Conservation (phyloP, 2,113 vertebrate species). For the Climacteris rufus region DNA sequence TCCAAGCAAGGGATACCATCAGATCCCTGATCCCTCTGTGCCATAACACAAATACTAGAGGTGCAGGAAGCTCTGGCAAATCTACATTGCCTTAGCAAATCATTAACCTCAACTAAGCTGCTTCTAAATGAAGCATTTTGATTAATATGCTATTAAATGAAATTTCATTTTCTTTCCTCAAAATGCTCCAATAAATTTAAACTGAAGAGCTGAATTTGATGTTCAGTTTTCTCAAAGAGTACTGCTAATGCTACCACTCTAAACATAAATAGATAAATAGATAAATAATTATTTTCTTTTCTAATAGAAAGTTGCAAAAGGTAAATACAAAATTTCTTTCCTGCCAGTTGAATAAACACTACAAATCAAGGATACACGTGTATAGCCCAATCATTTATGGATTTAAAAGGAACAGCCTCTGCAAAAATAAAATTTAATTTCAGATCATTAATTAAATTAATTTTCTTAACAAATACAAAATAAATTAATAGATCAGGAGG, state of each 20-base stretch:
- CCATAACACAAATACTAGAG: not conserved
- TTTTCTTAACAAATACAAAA: not conserved
- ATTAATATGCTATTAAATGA: not conserved
- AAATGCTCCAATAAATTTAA: not conserved
- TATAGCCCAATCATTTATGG: conserved; percentile 69
- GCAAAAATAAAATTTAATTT: conserved; percentile 60
- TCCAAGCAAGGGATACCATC: not conserved
- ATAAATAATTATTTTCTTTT: not conserved
- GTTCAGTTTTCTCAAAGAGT: not conserved
- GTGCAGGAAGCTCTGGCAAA: not conserved
- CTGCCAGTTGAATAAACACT: not conserved
- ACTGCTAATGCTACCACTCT: not conserved
- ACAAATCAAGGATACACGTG: conserved; percentile 73
- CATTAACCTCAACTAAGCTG: not conserved
- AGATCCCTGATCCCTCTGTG: not conserved
- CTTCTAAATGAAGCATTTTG: not conserved
- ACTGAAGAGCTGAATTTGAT: not conserved
- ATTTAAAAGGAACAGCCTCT: conserved; percentile 71
- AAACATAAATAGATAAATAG: not conserved
- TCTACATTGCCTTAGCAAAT: not conserved
- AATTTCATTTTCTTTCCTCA: not conserved
- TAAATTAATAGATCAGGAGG: not conserved
- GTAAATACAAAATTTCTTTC: not conserved
- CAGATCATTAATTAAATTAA: not conserved
- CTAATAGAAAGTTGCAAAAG: not conserved